These are phyloP conservation scores for Mimachlamys varia DNA, from an alignment of 2,888 invertebrate species.

Conservation along the genomic window DNA sequence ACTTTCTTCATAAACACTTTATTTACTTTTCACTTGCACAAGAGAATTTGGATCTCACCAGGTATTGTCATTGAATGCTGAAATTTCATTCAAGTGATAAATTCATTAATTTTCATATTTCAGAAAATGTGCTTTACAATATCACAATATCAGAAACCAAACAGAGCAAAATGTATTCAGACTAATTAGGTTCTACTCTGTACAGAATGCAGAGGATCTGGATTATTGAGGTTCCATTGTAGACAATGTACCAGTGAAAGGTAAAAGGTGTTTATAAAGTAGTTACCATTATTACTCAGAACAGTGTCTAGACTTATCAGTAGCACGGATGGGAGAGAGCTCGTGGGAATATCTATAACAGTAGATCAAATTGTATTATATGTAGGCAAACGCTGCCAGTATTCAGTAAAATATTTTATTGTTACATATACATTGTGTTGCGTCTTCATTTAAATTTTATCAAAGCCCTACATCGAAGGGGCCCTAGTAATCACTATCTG, in stretches of 20 bases:
- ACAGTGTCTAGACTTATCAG: background rate
- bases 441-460: background rate
- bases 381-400: constrained; percentile 32
- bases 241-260: background rate
- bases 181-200: too few relatives aligned
- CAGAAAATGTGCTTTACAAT: too few relatives aligned
- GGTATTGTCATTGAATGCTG: background rate
- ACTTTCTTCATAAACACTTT: background rate
- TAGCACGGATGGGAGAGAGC: constrained; percentile 31
- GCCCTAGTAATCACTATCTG: too few relatives aligned
- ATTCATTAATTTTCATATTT: too few relatives aligned
- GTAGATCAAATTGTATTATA: constrained; percentile 28
- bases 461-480: too few relatives aligned
- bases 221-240: background rate
- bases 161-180: too few relatives aligned
- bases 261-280: background rate
- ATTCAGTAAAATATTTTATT: constrained; percentile 31
- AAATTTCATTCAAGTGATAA: background rate
- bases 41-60: background rate
- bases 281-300: background rate
- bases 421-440: background rate
- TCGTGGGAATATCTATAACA: constrained; percentile 11
- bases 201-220: background rate
- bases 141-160: too few relatives aligned
- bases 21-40: background rate